phyloP scores from a whole-genome alignment of 92 coral and sea anemone genomes.

The Porites divaricata region DNA sequence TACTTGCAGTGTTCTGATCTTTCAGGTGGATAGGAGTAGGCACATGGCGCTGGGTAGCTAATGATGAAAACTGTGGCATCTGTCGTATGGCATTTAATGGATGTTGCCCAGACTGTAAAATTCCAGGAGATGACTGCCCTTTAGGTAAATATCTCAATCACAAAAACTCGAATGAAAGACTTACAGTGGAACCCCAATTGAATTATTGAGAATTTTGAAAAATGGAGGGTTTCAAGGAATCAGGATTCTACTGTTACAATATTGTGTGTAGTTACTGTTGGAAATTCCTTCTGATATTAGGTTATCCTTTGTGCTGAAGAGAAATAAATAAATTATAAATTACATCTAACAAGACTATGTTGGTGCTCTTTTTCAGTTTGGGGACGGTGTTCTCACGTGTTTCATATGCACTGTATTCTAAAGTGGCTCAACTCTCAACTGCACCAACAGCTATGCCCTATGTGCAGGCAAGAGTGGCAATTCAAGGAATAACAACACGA shows the following conservation, averaged over 20 bases:
- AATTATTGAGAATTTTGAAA: too few species aligned
- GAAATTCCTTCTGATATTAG: too few species aligned
- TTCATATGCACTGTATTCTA: slow-evolving; percentile 98
- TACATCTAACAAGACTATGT: background rate
- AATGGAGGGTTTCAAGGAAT: too few species aligned
- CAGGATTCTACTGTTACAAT: too few species aligned
- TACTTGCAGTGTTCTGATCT: background rate
- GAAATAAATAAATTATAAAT: background rate
- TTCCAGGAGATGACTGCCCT: slow-evolving; percentile 99
- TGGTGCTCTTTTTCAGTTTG: slow-evolving; percentile 74
- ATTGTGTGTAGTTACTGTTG: too few species aligned
- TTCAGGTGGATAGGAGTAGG: slow-evolving; percentile 97
- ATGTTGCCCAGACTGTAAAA: slow-evolving; percentile 95
- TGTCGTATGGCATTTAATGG: slow-evolving; percentile 99
- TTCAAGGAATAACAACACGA: slow-evolving; percentile 67
- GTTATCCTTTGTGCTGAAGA: background rate
- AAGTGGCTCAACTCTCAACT: slow-evolving; percentile 97
- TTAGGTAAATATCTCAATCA: slow-evolving; percentile 61
- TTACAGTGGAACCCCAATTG: background rate
- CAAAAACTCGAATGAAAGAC: background rate
- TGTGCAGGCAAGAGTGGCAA: slow-evolving; percentile 99
- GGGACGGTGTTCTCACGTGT: slow-evolving; percentile 99
- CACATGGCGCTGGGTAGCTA: slow-evolving; percentile 99
- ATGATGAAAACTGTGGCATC: slow-evolving; percentile 99
- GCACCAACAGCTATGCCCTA: slow-evolving; percentile 96